Conservation (phyloP, 2,797 vertebrate species). For the Sebastes kiyomatsui region DNA sequence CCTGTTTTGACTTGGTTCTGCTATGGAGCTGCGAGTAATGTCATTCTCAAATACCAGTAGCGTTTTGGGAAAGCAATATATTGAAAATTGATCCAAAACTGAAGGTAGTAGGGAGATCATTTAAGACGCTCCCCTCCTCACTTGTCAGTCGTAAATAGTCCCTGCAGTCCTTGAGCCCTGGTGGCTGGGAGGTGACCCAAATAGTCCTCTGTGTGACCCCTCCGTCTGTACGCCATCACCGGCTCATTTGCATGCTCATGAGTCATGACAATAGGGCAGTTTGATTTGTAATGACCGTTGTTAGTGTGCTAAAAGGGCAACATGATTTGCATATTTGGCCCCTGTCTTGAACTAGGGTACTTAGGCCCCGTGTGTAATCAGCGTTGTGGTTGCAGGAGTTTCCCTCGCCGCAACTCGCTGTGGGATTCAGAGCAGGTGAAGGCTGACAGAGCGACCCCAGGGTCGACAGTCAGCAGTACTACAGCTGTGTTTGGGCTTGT, state of each 20-base stretch:
- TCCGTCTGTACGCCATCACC: neutral
- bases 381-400: conserved; percentile 26
- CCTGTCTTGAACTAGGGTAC: conserved; percentile 24
- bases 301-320: conserved; percentile 40
- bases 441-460: conserved; percentile 19
- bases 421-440: conserved; percentile 42
- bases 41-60: neutral
- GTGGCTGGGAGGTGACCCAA: conserved; percentile 28
- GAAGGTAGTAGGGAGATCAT: neutral
- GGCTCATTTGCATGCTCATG: conserved; percentile 37
- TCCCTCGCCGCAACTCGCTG: neutral
- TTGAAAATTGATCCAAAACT: conserved; percentile 1
- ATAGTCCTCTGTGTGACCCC: conserved; percentile 30
- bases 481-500: conserved; percentile 69
- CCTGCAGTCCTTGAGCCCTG: neutral
- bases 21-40: neutral
- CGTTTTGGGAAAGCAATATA: neutral
- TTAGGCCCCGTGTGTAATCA: conserved; percentile 4
- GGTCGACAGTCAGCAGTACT: conserved; percentile 30
- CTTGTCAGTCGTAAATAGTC: conserved; percentile 2
- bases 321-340: conserved; percentile 42
- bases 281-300: conserved; percentile 45
- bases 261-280: conserved; percentile 29
- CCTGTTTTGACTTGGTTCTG: neutral
- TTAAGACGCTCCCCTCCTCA: neutral